Base-by-base conservation (phyloP, 1,140 invertebrate genomes). In the Whitmania pigra region DNA sequence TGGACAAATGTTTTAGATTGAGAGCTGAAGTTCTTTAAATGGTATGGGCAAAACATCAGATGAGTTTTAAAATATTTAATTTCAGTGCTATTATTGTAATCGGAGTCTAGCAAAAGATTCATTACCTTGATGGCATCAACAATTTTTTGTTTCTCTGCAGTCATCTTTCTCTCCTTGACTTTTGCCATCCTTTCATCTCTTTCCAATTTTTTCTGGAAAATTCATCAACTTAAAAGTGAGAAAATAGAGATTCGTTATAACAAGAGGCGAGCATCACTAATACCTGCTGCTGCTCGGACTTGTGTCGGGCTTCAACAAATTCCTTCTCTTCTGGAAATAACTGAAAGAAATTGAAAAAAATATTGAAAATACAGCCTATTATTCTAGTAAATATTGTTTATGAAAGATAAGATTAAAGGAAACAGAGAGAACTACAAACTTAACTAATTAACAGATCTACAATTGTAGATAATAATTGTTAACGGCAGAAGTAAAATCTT, bases 161-260 rank as follows among this genome's bases (percentile, higher is more conserved):
- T 75, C 75, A 82, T 80, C 79, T 87, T 87, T 76, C 85, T 84
- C 75, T 84, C 78, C 77, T 78, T 75, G 20, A 80, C 78, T 77
- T 85, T 77, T 79, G 85, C 80, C 81, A 86, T 86, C 77, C 89
- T 83, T 79, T 82, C 77, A 83, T 88, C 83, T 77, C 86, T 80
- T 76, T 88, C 82, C 71, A 79, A 75, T 75, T 81, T 81, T 83
- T 86, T 89, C 82, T 87, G 70, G 43, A 74, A 78, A 74, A 75
- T 54, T 49, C 43, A 73, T 67, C 9, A 75, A 22, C 22, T 69
- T 69, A 15, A 40, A 69, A 22, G 40, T 2, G 72, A 68, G 68
- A 63, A 53, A 67, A 72, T 9, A 71, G 43, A 22, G 13, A 71
- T 18, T 54, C 1, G 2, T 49, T 13, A 49, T 49, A 7, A 43